Percentiles rank a stretch among this genome's conserved stretches.
These are phyloP conservation scores for Perca fluviatilis DNA, from an alignment of 2,113 vertebrate species.

Conservation along the genomic window DNA sequence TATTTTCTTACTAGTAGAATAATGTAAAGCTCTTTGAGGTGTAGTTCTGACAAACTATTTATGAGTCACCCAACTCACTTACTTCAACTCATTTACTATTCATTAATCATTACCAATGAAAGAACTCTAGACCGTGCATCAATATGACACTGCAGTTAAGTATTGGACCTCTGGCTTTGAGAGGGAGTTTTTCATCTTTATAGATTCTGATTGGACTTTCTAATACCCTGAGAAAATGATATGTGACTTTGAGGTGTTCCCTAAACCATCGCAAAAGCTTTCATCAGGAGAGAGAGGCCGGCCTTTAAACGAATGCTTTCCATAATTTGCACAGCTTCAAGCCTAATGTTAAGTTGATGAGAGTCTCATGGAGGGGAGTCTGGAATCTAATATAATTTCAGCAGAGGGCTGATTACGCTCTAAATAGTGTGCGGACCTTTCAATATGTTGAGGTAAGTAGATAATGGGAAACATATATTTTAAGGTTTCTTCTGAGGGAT, in stretches of 20 bases:
- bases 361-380: constrained; percentile 43
- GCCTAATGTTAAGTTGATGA: constrained; percentile 66
- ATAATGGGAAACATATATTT: constrained; percentile 55
- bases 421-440: constrained; percentile 63
- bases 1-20: not conserved
- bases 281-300: constrained; percentile 42
- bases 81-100: too few species aligned
- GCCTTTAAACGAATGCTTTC: constrained; percentile 41
- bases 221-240: constrained; percentile 49
- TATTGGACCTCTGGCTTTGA: constrained; percentile 35
- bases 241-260: constrained; percentile 54
- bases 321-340: constrained; percentile 60
- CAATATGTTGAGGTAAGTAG: constrained; percentile 62
- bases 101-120: constrained; percentile 62
- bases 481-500: constrained; percentile 41
- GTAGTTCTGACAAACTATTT: constrained; percentile 57
- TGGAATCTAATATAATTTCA: constrained; percentile 65
- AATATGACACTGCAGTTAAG: constrained; percentile 43
- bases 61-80: constrained; percentile 44
- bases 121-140: constrained; percentile 43
- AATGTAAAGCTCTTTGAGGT: constrained; percentile 57
- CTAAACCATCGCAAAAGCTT: constrained; percentile 44
- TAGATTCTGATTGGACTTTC: constrained; percentile 61
- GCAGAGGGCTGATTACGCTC: constrained; percentile 64
- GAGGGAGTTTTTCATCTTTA: constrained; percentile 52